Evolutionary conservation across 2,113 vertebrate species (phyloP).

Genomic region (Uria lomvia): DNA sequence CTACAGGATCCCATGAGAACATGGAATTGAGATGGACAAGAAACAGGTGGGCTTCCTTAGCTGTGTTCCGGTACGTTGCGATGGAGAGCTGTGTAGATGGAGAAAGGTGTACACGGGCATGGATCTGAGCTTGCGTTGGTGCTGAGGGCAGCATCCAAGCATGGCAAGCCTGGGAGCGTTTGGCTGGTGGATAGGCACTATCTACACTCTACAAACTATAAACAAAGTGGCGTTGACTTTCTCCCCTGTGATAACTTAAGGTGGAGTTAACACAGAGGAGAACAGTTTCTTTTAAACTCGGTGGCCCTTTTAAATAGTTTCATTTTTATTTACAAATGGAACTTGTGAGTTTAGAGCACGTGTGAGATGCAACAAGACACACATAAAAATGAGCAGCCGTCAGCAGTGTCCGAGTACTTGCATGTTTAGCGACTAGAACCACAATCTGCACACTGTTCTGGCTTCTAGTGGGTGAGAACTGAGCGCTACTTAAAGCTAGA

Average conservation of each 20-base stretch:
- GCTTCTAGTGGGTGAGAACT: background rate
- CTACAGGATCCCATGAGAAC: background rate
- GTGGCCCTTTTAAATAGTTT: background rate
- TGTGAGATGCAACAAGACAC: background rate
- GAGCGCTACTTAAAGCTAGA: background rate
- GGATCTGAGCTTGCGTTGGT: background rate
- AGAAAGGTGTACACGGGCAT: rapidly evolving
- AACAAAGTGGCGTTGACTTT: background rate
- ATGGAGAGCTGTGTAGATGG: background rate
- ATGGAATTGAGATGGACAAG: background rate
- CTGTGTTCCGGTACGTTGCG: background rate
- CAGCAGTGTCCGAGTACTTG: background rate
- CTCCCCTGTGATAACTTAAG: background rate
- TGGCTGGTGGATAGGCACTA: background rate
- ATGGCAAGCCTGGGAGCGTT: rapidly evolving
- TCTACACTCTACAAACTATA: background rate
- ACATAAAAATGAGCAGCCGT: background rate
- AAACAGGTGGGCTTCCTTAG: background rate
- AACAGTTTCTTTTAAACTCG: background rate
- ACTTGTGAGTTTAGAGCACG: background rate
- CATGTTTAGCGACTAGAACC: background rate
- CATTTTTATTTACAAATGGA: background rate
- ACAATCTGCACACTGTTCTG: rapidly evolving
- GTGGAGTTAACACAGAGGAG: background rate
- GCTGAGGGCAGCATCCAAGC: background rate